These are phyloP conservation scores for Leptatherina wallacei DNA, from an alignment of 2,797 vertebrate species.

Conservation along the genomic window DNA sequence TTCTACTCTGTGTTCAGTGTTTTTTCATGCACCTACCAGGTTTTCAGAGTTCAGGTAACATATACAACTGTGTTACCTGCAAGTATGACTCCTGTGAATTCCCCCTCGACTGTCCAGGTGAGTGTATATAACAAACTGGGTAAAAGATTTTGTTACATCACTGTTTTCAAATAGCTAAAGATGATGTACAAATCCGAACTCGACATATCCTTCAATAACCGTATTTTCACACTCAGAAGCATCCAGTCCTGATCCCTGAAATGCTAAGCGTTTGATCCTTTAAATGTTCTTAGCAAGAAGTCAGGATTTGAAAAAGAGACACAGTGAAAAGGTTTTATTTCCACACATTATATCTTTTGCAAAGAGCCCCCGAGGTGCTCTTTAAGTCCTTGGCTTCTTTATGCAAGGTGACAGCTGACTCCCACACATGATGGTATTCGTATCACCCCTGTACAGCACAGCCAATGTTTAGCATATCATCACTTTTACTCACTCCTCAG, in stretches of 20 bases:
- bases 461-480: constrained; percentile 79
- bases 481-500: constrained; percentile 74
- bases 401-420: constrained; percentile 80
- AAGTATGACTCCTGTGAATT: constrained; percentile 78
- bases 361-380: constrained; percentile 72
- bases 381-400: constrained; percentile 80
- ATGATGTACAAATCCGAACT: constrained; percentile 54
- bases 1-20: neutral
- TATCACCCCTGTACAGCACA: constrained; percentile 75
- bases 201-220: constrained; percentile 70
- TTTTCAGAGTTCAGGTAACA: constrained; percentile 72
- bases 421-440: constrained; percentile 77
- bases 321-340: constrained; percentile 71
- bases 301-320: constrained; percentile 69
- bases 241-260: constrained; percentile 65
- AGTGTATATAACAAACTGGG: constrained; percentile 42
- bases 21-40: constrained; percentile 55
- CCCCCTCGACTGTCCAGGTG: constrained; percentile 84
- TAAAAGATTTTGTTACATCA: constrained; percentile 47
- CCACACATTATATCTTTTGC: constrained; percentile 77
- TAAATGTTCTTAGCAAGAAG: constrained; percentile 74
- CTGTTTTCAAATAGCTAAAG: constrained; percentile 40
- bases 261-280: constrained; percentile 71
- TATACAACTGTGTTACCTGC: constrained; percentile 80
- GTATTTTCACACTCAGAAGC: constrained; percentile 63